phyloP scores from a whole-genome alignment of 2,888 invertebrate species.

The Troides helena region DNA sequence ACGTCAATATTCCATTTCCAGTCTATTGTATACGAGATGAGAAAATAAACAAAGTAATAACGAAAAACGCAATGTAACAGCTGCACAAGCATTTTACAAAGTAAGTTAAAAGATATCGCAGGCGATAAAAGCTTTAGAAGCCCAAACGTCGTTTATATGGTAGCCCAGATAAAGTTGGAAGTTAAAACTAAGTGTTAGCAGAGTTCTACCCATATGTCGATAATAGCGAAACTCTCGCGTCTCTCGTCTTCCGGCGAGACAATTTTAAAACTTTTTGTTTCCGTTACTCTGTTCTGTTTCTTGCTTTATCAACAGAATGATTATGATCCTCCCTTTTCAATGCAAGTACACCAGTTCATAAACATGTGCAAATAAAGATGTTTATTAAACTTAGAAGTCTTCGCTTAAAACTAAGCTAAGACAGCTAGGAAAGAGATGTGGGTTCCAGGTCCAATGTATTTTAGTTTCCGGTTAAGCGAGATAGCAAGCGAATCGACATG shows the following conservation, averaged over 20 bases:
- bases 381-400: too few species aligned
- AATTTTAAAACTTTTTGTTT: constrained; percentile 13
- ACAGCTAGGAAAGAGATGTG: too few species aligned
- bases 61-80: not conserved
- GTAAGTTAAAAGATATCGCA: constrained; percentile 14
- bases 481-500: too few species aligned
- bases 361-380: too few species aligned
- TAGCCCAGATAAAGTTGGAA: constrained; percentile 21
- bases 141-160: constrained; percentile 19
- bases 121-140: constrained; percentile 17
- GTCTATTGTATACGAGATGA: not conserved
- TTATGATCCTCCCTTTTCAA: too few species aligned
- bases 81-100: constrained; percentile 1
- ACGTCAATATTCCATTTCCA: too few species aligned
- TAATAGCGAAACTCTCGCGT: constrained; percentile 12
- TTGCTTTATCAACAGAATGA: too few species aligned
- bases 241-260: constrained; percentile 14
- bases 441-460: too few species aligned
- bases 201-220: constrained; percentile 17
- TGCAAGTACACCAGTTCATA: too few species aligned
- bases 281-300: not conserved
- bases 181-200: constrained; percentile 16
- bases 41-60: not conserved
- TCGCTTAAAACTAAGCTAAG: too few species aligned
- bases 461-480: too few species aligned